Percentiles rank a stretch among this genome's conserved stretches.
Evolutionary conservation across 2,888 invertebrate genomes (phyloP).

Genomic region (Brachylomia viminalis): DNA sequence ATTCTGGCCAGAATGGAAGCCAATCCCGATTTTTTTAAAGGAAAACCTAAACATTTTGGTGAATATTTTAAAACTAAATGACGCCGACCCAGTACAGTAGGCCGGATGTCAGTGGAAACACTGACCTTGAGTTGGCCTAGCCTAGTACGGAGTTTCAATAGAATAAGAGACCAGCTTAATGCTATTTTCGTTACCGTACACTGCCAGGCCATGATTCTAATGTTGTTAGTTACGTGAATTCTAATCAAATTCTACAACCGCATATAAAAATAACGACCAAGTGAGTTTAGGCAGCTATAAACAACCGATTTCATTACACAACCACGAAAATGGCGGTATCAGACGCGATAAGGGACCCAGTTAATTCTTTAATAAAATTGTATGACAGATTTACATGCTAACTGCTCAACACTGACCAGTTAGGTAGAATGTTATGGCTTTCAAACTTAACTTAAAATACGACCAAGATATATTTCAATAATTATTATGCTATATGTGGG

Average conservation of each 20-base stretch:
- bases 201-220: not conserved
- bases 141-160: not conserved
- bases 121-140: not conserved
- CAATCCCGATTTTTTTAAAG: too few species aligned
- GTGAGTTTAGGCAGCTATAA: slow-evolving; percentile 20
- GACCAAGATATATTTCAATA: slow-evolving; percentile 3
- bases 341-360: slow-evolving; percentile 56
- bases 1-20: slow-evolving; percentile 1
- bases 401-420: slow-evolving; percentile 15
- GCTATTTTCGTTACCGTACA: not conserved
- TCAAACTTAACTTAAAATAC: not conserved
- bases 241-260: not conserved
- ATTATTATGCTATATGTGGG: not conserved
- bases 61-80: not conserved
- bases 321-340: slow-evolving; percentile 55
- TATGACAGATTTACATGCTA: slow-evolving; percentile 19
- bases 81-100: not conserved
- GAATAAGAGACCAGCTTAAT: not conserved
- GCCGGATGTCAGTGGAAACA: too few species aligned
- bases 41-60: not conserved
- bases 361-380: slow-evolving; percentile 51
- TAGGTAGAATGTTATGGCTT: not conserved
- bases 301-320: slow-evolving; percentile 43
- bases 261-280: slow-evolving; percentile 37
- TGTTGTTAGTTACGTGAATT: not conserved